Base-by-base conservation (phyloP, 1,140 invertebrate genomes). In the Cydia pomonella region DNA sequence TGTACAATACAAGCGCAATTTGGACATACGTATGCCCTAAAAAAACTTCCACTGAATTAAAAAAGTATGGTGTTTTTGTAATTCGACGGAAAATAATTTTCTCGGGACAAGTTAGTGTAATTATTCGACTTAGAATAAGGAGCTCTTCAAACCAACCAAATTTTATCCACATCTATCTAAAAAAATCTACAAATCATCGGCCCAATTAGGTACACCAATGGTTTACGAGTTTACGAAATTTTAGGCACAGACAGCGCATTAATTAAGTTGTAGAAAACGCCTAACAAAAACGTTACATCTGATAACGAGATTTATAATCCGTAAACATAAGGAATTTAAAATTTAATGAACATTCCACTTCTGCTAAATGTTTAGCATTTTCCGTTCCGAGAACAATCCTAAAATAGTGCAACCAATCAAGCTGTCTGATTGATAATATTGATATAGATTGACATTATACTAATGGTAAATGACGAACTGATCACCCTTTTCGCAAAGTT, bases 391-490 rank as follows among this genome's bases (percentile, higher is more conserved):
- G 64, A 41, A 69, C n/a, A 69, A 69, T 38, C 29, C 29, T 38
- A 18, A 69, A 38, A 69, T 69, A 69, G 64, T 69, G 64, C 64
- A 69, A 23, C 64, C 64, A 69, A 33, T 69, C 4, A 69, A 23
- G n/a, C 27, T 18, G 64, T 18, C 64, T 69, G 33, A 69, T 69
- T 69, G 64, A 21, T 21, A 69, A 33, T 69, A 91, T 88, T 86
- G 86, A 85, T 81, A 87, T 78, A 87, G 81, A 91, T 88, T 92
- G 88, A 91, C 88, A 91, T 92, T 91, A 86, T 76, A 87, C 83
- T 86, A 89, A 90, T 89, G 90, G 88, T 84, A 92, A 90, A 92
- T 92, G 90, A 91, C 90, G 82, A 92, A 92, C 90, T 88, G 85
- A 92, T 92, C 84, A 80, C 80, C 78, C 72, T 73, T 78, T 87